A percentile compares a stretch with the other conserved stretches of the same genome.
Conservation (phyloP, 2,113 vertebrate genomes). For the Actinemys pallida region DNA sequence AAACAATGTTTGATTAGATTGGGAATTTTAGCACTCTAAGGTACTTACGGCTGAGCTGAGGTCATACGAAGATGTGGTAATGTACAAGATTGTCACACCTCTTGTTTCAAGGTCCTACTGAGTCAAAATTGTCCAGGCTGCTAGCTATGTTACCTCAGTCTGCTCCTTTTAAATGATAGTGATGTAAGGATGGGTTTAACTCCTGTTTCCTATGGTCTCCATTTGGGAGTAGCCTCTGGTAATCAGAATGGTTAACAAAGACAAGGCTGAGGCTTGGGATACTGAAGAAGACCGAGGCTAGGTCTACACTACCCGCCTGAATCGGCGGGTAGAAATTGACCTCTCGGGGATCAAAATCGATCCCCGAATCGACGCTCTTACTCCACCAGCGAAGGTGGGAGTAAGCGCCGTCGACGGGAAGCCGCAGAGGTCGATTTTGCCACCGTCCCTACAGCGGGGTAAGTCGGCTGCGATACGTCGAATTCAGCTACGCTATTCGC, state of each 20-base stretch:
- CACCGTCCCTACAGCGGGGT: no score
- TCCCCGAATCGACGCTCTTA: no score
- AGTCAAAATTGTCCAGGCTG: neutral
- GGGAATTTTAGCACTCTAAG: neutral
- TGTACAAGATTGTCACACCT: neutral
- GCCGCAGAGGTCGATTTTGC: no score
- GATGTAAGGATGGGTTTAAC: fast-evolving
- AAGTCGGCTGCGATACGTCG: no score
- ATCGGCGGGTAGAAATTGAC: no score
- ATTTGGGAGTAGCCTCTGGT: fast-evolving
- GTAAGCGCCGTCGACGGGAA: no score
- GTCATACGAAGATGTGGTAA: neutral
- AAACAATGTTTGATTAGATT: neutral
- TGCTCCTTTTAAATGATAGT: neutral
- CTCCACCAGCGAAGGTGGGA: no score
- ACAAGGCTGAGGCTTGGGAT: fast-evolving
- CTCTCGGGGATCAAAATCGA: no score
- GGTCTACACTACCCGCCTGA: no score
- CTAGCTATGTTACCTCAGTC: neutral
- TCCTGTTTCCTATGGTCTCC: fast-evolving
- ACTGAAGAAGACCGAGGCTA: fast-evolving
- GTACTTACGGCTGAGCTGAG: neutral
- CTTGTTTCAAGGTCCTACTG: fast-evolving
- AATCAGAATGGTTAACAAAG: fast-evolving
- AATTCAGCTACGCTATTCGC: no score